These are phyloP conservation scores for Peribatodes rhomboidaria DNA, from an alignment of 2,888 invertebrate species.

Conservation along the genomic window DNA sequence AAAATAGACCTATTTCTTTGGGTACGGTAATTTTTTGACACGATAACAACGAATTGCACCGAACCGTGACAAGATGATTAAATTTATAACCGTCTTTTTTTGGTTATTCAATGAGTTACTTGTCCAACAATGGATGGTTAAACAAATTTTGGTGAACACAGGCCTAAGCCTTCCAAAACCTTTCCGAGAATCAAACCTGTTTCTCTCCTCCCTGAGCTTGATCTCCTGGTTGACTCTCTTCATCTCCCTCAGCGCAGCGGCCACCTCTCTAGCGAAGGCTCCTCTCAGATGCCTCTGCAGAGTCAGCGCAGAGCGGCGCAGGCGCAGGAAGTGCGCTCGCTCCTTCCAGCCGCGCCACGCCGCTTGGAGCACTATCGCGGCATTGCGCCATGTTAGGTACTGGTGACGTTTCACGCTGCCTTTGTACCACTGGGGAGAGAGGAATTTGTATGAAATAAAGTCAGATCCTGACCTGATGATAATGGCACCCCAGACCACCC, in stretches of 20 bases:
- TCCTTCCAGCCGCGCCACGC: conserved; percentile 95
- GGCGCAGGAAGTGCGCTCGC: conserved; percentile 92
- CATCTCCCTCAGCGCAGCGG: conserved; percentile 95
- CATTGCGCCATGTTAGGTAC: conserved; percentile 88
- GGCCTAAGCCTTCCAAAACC: too few relatives aligned
- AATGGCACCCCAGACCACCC: too few relatives aligned
- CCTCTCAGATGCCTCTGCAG: conserved; percentile 95
- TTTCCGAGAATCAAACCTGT: conserved; percentile 61
- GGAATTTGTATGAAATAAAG: not conserved
- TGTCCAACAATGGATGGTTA: too few relatives aligned
- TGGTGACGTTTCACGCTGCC: conserved; percentile 88
- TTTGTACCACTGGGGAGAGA: conserved; percentile 86
- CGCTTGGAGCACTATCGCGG: conserved; percentile 92
- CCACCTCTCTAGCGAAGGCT: conserved; percentile 96
- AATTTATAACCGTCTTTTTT: too few relatives aligned
- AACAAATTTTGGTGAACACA: too few relatives aligned
- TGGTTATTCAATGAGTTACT: too few relatives aligned
- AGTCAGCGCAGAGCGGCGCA: conserved; percentile 93
- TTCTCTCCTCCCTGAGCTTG: conserved; percentile 90
- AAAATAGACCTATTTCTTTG: too few relatives aligned
- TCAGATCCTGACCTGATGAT: too few relatives aligned
- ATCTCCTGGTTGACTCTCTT: conserved; percentile 94
- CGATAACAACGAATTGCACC: too few relatives aligned
- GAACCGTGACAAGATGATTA: too few relatives aligned
- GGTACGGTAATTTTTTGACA: too few relatives aligned